These are phyloP conservation scores for Rhabdomys pumilio DNA, from an alignment of 2,797 vertebrate species.

Conservation along the genomic window DNA sequence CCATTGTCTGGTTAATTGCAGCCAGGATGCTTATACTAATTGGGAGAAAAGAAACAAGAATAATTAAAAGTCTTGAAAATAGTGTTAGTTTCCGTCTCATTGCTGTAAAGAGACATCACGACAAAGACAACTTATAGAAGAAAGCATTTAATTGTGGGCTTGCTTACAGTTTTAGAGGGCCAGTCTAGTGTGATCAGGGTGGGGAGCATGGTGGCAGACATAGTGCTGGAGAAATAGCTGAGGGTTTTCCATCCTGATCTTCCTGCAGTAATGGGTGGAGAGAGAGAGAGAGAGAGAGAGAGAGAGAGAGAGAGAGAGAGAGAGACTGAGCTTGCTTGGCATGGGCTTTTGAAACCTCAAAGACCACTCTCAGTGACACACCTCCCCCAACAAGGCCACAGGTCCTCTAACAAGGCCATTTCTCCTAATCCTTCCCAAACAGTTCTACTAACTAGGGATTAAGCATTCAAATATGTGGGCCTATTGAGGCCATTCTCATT, in stretches of 20 bases:
- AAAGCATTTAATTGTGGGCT: background rate
- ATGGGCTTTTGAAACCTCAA: background rate
- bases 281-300: background rate
- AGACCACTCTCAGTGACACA: background rate
- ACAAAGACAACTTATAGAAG: background rate
- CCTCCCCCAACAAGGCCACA: background rate
- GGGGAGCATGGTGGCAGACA: background rate
- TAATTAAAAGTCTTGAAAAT: slow-evolving; percentile 28
- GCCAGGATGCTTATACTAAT: background rate
- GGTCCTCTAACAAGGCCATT: background rate
- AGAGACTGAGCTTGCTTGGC: background rate
- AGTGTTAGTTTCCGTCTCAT: background rate
- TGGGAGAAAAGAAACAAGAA: background rate
- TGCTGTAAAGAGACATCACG: background rate
- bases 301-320: background rate
- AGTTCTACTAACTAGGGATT: background rate
- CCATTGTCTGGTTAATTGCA: background rate
- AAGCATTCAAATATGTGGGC: background rate
- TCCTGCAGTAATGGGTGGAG: background rate
- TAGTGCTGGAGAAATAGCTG: background rate
- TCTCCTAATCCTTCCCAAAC: background rate
- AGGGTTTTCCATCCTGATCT: background rate
- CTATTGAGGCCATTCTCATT: background rate
- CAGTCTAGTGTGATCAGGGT: background rate
- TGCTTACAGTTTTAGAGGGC: background rate